Evolutionary conservation across 2,113 vertebrate species (phyloP), one percentile per base, ranked within the genome.

Genomic region (Ptychochromis oligacanthus): DNA sequence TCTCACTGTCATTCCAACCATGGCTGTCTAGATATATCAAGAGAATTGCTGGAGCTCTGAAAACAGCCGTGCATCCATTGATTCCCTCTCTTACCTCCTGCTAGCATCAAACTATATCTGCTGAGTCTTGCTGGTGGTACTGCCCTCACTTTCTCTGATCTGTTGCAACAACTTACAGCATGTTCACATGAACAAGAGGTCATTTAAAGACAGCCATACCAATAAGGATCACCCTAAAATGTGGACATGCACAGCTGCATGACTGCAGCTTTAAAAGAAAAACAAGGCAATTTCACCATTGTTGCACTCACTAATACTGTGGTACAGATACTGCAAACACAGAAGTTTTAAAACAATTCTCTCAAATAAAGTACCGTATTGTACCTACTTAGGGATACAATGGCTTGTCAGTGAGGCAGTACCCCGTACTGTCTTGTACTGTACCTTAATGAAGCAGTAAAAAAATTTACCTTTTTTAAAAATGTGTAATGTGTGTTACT

Each of bases 151-250:
- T 28, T 38, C 14, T 34, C 60, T 28, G 59, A 59, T 81, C 79
- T n/a, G 84, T 77, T 79, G 59, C 7, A 34, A 56, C 38, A 65
- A 78, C 87, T 78, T 84, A 83, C 84, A 79, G 64, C 43, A 7
- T 15, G 15, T 22, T 55, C 31, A 4, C 2, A 38, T 38, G 64
- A 78, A 12, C 3, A 22, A 5, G 28, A 31, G 52, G 9, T 10
- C 0, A 3, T 56, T 77, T 60, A 26, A 77, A 22, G 56, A 80
- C 52, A 58, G n/a, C 1, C 3, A 22, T 15, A 24, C 49, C 57
- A 77, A 57, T 61, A 36, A 22, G 31, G 12, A 56, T 77, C 57
- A 15, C 61, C 56, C 72, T 38, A 38, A 80, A 22, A 28, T 2
- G 6, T 3, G 1, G n/a, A 55, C 49, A 34, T 36, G 12, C 46